Conservation (phyloP, 2,888 invertebrate genomes). For the Pollenia griseotomentosa region DNA sequence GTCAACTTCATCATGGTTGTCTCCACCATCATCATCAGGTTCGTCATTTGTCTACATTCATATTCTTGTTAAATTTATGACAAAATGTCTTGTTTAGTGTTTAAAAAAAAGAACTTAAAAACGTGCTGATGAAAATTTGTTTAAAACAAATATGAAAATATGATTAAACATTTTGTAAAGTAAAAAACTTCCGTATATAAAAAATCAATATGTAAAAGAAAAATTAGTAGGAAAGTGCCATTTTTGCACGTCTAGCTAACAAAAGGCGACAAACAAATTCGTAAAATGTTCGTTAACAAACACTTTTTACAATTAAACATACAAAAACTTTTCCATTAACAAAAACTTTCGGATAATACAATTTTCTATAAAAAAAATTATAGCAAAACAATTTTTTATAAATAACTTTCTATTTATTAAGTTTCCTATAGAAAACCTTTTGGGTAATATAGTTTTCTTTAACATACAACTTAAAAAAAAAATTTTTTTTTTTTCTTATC, state of each 20-base stretch:
- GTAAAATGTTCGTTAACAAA: no score
- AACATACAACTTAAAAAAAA: no score
- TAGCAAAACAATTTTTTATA: no score
- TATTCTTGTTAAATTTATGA: conserved; percentile 53
- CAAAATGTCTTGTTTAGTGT: conserved; percentile 10
- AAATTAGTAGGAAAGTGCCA: conserved; percentile 49
- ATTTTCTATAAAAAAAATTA: no score
- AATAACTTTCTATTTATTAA: no score
- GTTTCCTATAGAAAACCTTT: no score
- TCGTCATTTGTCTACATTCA: conserved; percentile 17
- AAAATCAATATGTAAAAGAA: conserved; percentile 31
- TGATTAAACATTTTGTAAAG: conserved; percentile 22
- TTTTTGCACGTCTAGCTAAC: neutral
- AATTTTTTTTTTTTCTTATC: no score
- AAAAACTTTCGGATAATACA: no score
- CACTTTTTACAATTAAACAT: no score
- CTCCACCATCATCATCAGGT: conserved; percentile 2
- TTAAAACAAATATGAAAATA: conserved; percentile 23
- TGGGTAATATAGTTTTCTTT: no score
- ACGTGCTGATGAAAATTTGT: conserved; percentile 43
- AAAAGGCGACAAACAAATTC: no score
- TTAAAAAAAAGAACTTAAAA: conserved; percentile 30
- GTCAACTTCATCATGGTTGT: conserved; percentile 9
- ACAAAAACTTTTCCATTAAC: no score
- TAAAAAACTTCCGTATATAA: conserved; percentile 58